Percentiles rank a stretch among this genome's conserved stretches.
phyloP scores from a whole-genome alignment of 2,797 vertebrate genomes.

The Enoplosus armatus region DNA sequence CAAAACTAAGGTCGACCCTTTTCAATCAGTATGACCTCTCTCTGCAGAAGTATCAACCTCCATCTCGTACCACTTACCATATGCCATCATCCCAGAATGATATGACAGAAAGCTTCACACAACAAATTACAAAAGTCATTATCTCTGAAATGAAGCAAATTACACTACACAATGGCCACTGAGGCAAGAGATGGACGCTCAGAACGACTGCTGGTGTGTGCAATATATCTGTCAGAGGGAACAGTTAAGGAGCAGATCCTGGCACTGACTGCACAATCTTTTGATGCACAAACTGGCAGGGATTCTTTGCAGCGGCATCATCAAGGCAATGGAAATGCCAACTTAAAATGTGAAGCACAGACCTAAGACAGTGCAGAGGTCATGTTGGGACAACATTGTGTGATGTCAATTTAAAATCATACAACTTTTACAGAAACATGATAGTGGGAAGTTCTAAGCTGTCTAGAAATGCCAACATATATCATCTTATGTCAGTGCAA shows the following conservation, averaged over 20 bases:
- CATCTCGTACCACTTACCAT: constrained; percentile 43
- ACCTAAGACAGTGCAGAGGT: background rate
- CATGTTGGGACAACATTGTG: background rate
- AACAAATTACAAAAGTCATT: constrained; percentile 64
- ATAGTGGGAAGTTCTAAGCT: background rate
- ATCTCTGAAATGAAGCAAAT: constrained; percentile 53
- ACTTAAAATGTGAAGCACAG: constrained; percentile 27
- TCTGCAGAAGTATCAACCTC: constrained; percentile 26
- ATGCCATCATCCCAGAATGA: constrained; percentile 26
- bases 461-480: background rate
- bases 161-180: constrained; percentile 37
- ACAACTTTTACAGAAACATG: background rate
- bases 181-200: constrained; percentile 39
- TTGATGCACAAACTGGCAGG: constrained; percentile 32
- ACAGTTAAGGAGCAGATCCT: constrained; percentile 33
- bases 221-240: constrained; percentile 47
- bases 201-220: constrained; percentile 31
- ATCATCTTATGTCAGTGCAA: background rate
- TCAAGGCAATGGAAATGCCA: constrained; percentile 30
- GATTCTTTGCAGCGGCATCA: constrained; percentile 13
- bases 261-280: constrained; percentile 30
- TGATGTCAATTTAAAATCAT: background rate
- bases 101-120: constrained; percentile 37
- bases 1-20: constrained; percentile 30
- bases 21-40: constrained; percentile 42